A percentile compares a stretch with the other conserved stretches of the same genome.
phyloP scores from a whole-genome alignment of 2,797 vertebrate species.

The Pelodytes ibericus region DNA sequence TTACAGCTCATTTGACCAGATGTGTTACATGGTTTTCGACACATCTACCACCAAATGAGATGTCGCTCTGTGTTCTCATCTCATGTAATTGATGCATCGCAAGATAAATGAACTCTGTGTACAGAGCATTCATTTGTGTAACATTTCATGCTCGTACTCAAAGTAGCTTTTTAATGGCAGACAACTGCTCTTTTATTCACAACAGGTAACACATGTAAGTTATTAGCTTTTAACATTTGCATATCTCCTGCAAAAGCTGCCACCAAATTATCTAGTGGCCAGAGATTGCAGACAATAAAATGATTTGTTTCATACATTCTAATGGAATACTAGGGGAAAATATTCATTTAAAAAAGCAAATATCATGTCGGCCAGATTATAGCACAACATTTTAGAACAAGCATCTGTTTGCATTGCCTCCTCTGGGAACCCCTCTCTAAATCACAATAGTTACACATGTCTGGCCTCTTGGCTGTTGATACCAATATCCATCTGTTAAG shows the following conservation, averaged over 20 bases:
- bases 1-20: conserved; percentile 37
- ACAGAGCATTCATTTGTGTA: not conserved
- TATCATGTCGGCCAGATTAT: not conserved
- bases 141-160: not conserved
- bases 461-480: conserved; percentile 20
- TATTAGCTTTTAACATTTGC: not conserved
- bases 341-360: conserved; percentile 7
- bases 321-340: not conserved
- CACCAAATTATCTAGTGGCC: not conserved
- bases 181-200: not conserved
- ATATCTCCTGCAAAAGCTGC: not conserved
- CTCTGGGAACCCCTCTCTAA: conserved; percentile 16
- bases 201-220: conserved; percentile 12
- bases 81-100: conserved; percentile 12
- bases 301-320: not conserved
- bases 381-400: conserved; percentile 12
- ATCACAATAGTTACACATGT: conserved; percentile 31
- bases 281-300: not conserved
- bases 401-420: conserved; percentile 13
- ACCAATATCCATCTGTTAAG: conserved; percentile 30
- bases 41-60: conserved; percentile 39
- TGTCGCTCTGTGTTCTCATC: conserved; percentile 23
- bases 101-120: not conserved
- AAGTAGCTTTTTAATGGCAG: not conserved
- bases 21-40: conserved; percentile 11